phyloP scores from a whole-genome alignment of 2,113 vertebrate genomes.

The Crotophaga sulcirostris region DNA sequence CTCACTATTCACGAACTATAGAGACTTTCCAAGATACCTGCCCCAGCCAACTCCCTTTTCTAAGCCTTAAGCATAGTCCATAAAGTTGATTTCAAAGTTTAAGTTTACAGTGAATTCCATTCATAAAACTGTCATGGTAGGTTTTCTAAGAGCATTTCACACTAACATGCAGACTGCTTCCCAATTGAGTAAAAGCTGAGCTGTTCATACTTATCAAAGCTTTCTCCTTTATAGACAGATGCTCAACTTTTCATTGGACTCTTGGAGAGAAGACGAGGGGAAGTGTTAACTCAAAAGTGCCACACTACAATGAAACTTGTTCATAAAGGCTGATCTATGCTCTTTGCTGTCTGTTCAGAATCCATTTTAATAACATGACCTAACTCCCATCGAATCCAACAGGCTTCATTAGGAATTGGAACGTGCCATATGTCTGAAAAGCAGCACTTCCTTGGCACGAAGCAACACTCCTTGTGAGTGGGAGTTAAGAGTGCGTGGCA shows the following conservation, averaged over 20 bases:
- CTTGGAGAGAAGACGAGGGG: background rate
- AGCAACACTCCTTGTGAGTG: background rate
- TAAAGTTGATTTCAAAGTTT: constrained; percentile 31
- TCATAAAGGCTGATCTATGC: background rate
- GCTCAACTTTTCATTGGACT: background rate
- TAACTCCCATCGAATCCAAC: background rate
- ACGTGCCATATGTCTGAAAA: background rate
- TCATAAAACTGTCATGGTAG: constrained; percentile 26
- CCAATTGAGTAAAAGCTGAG: constrained; percentile 20
- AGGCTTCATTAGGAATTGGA: background rate
- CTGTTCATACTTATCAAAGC: constrained; percentile 34
- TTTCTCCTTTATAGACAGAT: background rate
- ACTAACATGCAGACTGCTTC: background rate
- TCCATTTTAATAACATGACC: background rate
- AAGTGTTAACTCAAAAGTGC: background rate
- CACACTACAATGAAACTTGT: background rate
- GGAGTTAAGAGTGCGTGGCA: background rate
- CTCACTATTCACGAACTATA: background rate
- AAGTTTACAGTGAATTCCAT: constrained; percentile 46
- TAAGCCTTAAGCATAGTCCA: background rate
- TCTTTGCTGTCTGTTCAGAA: background rate
- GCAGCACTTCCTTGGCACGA: background rate
- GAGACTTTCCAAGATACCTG: background rate
- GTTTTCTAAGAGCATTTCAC: constrained; percentile 46
- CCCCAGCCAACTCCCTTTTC: background rate